phyloP scores from a whole-genome alignment of 2,113 vertebrate genomes.

The Benitochromis conjunctus region DNA sequence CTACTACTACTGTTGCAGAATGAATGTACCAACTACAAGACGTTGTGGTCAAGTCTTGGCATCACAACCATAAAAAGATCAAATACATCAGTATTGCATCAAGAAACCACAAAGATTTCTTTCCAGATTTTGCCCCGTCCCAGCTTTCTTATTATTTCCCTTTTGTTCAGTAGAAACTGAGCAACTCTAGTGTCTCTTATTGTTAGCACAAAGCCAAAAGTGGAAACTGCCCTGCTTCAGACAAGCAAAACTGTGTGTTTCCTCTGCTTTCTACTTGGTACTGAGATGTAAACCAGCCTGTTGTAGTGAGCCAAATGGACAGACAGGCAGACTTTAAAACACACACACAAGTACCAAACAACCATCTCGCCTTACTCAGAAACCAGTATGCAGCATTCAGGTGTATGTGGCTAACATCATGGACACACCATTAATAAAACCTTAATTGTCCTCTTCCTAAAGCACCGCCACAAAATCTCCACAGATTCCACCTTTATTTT shows the following conservation, averaged over 20 bases:
- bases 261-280: constrained; percentile 45
- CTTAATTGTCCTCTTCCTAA: constrained; percentile 50
- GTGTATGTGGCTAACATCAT: constrained; percentile 59
- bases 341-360: constrained; percentile 32
- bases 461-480: constrained; percentile 18
- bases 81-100: constrained; percentile 1
- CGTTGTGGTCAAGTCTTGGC: not conserved
- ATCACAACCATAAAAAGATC: not conserved
- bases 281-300: constrained; percentile 52
- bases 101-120: not conserved
- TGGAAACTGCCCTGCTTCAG: constrained; percentile 31
- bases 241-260: constrained; percentile 54
- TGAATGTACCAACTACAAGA: not conserved
- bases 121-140: not conserved
- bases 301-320: constrained; percentile 29
- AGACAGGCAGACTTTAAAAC: constrained; percentile 28
- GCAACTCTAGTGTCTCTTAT: constrained; percentile 43
- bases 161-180: not conserved
- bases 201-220: constrained; percentile 19
- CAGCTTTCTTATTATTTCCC: not conserved
- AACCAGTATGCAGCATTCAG: constrained; percentile 10
- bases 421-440: constrained; percentile 62
- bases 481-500: not conserved
- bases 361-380: constrained; percentile 52
- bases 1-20: not conserved